Evolutionary conservation across 2,888 invertebrate species (phyloP).

Genomic region (Coremacera marginata): DNA sequence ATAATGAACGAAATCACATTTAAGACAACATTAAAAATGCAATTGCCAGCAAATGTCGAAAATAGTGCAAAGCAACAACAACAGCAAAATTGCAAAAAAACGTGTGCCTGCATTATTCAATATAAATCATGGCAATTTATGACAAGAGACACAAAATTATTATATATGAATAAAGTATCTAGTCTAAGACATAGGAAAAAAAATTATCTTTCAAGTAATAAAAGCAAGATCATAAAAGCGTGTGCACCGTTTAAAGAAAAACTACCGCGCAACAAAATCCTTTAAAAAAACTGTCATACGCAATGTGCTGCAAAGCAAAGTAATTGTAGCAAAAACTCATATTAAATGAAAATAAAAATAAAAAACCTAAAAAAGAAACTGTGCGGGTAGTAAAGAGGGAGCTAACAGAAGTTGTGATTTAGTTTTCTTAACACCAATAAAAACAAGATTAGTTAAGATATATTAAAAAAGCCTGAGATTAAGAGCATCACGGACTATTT

Average conservation of each 20-base stretch:
- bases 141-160: conserved; percentile 41
- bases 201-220: neutral
- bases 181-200: neutral
- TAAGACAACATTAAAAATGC: conserved; percentile 24
- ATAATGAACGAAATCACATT: conserved; percentile 33
- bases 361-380: neutral
- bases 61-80: conserved; percentile 5
- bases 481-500: too few species aligned
- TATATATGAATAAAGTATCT: neutral
- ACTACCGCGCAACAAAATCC: neutral
- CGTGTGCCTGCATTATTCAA: conserved; percentile 44
- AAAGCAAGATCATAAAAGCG: neutral
- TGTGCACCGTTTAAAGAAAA: neutral
- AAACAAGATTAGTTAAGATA: too few species aligned
- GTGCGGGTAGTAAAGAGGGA: neutral
- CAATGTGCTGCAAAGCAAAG: neutral
- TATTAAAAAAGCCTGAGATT: too few species aligned
- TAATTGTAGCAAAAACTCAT: neutral
- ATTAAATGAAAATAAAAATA: neutral
- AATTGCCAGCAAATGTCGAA: neutral
- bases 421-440: too few species aligned
- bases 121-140: conserved; percentile 48
- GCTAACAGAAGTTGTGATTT: neutral
- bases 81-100: conserved; percentile 27
- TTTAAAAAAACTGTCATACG: conserved; percentile 17